Conservation (phyloP, 2,888 invertebrate genomes). For the Strigamia transsilvanica region DNA sequence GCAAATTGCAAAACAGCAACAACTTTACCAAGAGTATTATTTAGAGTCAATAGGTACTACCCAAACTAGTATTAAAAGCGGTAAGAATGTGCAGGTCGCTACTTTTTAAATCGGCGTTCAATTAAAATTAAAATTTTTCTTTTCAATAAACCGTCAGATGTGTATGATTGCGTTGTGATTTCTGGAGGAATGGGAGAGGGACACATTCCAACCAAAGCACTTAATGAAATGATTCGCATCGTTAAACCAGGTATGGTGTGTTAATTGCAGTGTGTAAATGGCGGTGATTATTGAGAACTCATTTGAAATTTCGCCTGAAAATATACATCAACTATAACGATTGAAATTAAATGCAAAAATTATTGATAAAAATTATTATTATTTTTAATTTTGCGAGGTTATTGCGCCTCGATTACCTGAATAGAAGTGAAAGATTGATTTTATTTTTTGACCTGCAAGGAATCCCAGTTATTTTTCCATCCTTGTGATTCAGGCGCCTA, state of each 20-base stretch:
- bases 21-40: slow-evolving; percentile 60
- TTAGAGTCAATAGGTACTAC: slow-evolving; percentile 59
- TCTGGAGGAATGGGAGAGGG: slow-evolving; percentile 63
- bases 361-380: background rate
- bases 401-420: no score
- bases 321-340: background rate
- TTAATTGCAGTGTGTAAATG: slow-evolving; percentile 35
- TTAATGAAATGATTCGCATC: slow-evolving; percentile 61
- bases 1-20: slow-evolving; percentile 59
- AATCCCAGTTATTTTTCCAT: no score
- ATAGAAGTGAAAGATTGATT: background rate
- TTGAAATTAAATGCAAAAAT: background rate
- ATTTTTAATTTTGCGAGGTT: no score
- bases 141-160: slow-evolving; percentile 57
- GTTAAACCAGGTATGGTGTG: slow-evolving; percentile 60
- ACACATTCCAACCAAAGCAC: slow-evolving; percentile 61
- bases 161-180: slow-evolving; percentile 60
- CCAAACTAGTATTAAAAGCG: slow-evolving; percentile 53
- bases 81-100: background rate
- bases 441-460: no score
- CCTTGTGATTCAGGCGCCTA: no score
- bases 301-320: slow-evolving; percentile 14
- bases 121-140: slow-evolving; percentile 6
- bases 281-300: background rate
- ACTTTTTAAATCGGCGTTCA: background rate